A percentile compares a stretch with the other conserved stretches of the same genome.
These are phyloP conservation scores for Monopterus albus DNA, from an alignment of 2,113 vertebrate genomes.

Conservation along the genomic window DNA sequence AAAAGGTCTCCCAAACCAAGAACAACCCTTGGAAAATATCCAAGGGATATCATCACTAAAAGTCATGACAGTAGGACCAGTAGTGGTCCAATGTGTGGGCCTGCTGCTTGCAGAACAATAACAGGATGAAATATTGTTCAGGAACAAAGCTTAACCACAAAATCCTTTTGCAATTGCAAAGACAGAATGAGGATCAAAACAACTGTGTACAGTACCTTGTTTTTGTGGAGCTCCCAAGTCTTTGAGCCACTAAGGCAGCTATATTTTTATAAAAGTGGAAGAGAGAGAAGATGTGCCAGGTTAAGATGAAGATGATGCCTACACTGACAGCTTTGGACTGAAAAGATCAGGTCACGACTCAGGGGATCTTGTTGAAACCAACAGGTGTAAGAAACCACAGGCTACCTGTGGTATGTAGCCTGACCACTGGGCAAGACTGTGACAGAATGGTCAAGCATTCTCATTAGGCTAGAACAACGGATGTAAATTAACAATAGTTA, in stretches of 20 bases:
- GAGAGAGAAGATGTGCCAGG: slow-evolving; percentile 13
- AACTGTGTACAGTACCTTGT: background rate
- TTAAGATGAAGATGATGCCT: slow-evolving; percentile 27
- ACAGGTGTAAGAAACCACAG: slow-evolving; percentile 7
- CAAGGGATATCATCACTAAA: too few species aligned
- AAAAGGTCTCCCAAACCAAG: too few species aligned
- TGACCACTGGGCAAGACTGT: too few species aligned
- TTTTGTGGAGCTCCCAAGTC: slow-evolving; percentile 1
- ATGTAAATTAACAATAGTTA: too few species aligned
- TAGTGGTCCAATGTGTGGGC: too few species aligned
- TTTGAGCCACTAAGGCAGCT: background rate
- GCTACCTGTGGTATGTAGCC: background rate
- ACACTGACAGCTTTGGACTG: slow-evolving; percentile 13
- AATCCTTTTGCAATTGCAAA: background rate
- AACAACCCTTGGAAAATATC: too few species aligned
- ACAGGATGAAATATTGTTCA: background rate
- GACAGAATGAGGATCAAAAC: slow-evolving; percentile 13
- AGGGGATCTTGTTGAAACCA: slow-evolving; percentile 7
- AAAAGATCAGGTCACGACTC: slow-evolving; percentile 38
- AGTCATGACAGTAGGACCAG: background rate
- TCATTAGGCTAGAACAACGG: too few species aligned
- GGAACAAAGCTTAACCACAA: background rate
- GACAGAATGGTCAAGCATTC: too few species aligned
- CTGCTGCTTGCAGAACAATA: slow-evolving; percentile 1
- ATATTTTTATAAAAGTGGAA: background rate